Conservation (phyloP, 2,888 invertebrate species). For the Drosophila monieri region DNA sequence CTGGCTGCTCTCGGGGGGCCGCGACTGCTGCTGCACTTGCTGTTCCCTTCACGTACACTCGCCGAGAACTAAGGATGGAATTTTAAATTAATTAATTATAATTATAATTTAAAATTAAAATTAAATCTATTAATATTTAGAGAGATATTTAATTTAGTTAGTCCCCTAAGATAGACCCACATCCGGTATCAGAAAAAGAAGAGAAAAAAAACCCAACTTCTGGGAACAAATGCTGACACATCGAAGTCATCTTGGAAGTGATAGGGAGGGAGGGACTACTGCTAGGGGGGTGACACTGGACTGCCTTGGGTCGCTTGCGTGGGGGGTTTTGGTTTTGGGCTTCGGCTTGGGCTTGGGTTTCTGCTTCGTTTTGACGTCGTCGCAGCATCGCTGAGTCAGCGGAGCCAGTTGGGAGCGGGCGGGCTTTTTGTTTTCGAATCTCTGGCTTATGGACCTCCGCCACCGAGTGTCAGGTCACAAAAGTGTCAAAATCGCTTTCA, state of each 20-base stretch:
- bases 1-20: constrained; percentile 53
- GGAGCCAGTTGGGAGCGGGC: constrained; percentile 48
- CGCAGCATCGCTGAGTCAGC: constrained; percentile 71
- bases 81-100: background rate
- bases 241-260: constrained; percentile 23
- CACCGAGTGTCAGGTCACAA: constrained; percentile 51
- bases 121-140: background rate
- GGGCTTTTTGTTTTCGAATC: constrained; percentile 55
- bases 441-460: constrained; percentile 38
- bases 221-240: constrained; percentile 68
- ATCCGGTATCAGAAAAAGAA: constrained; percentile 59
- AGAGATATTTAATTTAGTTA: background rate
- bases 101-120: background rate
- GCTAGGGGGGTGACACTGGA: constrained; percentile 27
- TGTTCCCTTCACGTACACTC: constrained; percentile 71
- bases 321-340: constrained; percentile 45
- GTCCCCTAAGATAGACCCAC: constrained; percentile 21
- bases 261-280: background rate
- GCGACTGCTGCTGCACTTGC: constrained; percentile 65
- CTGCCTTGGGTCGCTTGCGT: constrained; percentile 61
- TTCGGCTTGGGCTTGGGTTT: constrained; percentile 12
- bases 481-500: constrained; percentile 7
- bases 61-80: constrained; percentile 66
- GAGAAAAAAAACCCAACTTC: constrained; percentile 48
- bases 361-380: constrained; percentile 17